Conservation (phyloP, 2,113 vertebrate genomes). For the Zosterops japonicus region DNA sequence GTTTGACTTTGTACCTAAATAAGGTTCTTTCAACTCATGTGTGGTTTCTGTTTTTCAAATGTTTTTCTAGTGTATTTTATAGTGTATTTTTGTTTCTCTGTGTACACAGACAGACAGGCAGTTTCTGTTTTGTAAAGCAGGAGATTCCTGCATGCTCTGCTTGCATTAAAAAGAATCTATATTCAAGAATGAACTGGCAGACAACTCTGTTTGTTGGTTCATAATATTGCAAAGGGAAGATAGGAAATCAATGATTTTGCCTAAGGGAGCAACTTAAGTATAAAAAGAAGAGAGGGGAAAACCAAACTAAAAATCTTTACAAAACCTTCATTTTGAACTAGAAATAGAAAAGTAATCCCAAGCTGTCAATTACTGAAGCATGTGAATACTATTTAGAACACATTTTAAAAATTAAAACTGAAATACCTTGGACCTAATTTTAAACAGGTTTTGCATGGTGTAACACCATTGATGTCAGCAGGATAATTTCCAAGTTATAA, state of each 20-base stretch:
- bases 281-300: background rate
- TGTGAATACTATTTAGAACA: constrained; percentile 9
- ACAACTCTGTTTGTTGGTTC: background rate
- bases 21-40: background rate
- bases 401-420: constrained; percentile 35
- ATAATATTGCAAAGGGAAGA: background rate
- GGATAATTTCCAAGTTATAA: constrained; percentile 49
- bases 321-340: background rate
- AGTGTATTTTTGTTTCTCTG: background rate
- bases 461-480: constrained; percentile 33
- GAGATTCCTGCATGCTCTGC: background rate
- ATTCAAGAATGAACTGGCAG: background rate
- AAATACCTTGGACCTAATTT: constrained; percentile 19
- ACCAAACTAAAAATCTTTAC: background rate
- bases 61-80: background rate
- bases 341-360: background rate
- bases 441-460: constrained; percentile 51
- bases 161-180: background rate
- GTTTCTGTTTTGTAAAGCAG: background rate
- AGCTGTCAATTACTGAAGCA: constrained; percentile 4
- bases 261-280: background rate
- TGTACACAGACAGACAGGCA: background rate
- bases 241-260: constrained; percentile 8
- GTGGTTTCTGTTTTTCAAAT: background rate
- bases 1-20: background rate